Base-by-base conservation (phyloP, 1,140 invertebrate genomes). In the Trichonephila clavata region DNA sequence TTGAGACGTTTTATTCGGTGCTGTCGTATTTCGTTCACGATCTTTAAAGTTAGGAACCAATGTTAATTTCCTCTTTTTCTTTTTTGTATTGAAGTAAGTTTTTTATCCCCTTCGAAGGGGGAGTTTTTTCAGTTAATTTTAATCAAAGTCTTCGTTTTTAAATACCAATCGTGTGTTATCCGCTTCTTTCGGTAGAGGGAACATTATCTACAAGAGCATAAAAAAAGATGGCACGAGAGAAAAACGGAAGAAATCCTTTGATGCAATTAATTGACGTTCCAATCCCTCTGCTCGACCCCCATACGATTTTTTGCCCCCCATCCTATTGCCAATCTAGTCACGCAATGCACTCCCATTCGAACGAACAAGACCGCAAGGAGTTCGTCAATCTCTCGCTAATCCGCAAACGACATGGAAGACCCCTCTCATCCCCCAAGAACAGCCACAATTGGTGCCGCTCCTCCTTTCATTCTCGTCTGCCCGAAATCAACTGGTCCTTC, bases 291-390 rank as follows among this genome's bases (percentile, higher is more conserved):
- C 27, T 27, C 32, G 18, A 77, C 27, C 24, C 68, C 71, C 32
- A 77, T 14, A 77, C 71, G 71, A 77, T 77, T 77, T 39, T 77
- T 77, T 10, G 39, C 39, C 43, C 20, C 24, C 77, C 20, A 13
- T 27, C 32, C 77, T 50, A 18, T 50, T 8, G 20, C 39, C 20
- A 50, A 24, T 59, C 81, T n/a, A 83, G 50, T 83, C 81, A 83
- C 81, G 81, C 81, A 57, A 57, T 83, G 39, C 43, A 59, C 24
- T 21, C 32, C 71, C 32, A 77, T 77, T 77, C 71, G 71, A 77
- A 77, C 71, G 71, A 50, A 77, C 71, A 83, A 50, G 50, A 83
- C 81, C 81, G 50, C 81, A 83, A 83, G 81, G n/a, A 83, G 43
- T 83, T 83, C 81, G 81, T 83, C 81, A 57, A 57, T 83, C 81